A percentile compares a stretch with the other conserved stretches of the same genome.
Conservation (phyloP, 2,888 invertebrate species). For the Orthosia incerta region DNA sequence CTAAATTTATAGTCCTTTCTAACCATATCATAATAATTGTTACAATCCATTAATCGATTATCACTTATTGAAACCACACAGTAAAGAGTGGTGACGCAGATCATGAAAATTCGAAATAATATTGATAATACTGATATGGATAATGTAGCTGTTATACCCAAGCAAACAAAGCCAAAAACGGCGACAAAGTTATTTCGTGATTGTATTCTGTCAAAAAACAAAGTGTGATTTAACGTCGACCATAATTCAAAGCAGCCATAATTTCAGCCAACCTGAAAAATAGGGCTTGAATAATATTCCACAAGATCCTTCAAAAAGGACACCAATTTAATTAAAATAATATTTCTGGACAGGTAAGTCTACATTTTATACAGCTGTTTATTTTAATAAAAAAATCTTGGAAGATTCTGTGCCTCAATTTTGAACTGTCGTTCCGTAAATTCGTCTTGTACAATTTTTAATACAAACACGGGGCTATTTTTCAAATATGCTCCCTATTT, state of each 20-base stretch:
- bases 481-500: conserved; percentile 44
- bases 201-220: neutral
- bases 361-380: conserved; percentile 27
- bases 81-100: too few relatives aligned
- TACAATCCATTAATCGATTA: too few relatives aligned
- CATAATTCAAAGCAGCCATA: neutral
- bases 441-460: conserved; percentile 42
- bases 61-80: too few relatives aligned
- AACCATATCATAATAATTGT: too few relatives aligned
- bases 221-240: neutral
- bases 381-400: conserved; percentile 50
- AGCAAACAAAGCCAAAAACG: neutral
- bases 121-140: too few relatives aligned
- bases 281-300: conserved; percentile 3
- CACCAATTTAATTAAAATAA: conserved; percentile 47
- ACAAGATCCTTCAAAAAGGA: conserved; percentile 1
- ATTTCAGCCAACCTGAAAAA: conserved; percentile 13
- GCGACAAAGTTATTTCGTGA: neutral
- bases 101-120: too few relatives aligned
- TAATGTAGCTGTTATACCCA: neutral
- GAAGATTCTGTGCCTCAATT: conserved; percentile 29
- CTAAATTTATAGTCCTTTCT: too few relatives aligned
- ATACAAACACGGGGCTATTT: conserved; percentile 30
- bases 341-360: conserved; percentile 30
- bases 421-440: conserved; percentile 28